Evolutionary conservation across 2,888 invertebrate species (phyloP), one percentile per base, ranked within the genome.

Genomic region (Tryphoninae sp.): DNA sequence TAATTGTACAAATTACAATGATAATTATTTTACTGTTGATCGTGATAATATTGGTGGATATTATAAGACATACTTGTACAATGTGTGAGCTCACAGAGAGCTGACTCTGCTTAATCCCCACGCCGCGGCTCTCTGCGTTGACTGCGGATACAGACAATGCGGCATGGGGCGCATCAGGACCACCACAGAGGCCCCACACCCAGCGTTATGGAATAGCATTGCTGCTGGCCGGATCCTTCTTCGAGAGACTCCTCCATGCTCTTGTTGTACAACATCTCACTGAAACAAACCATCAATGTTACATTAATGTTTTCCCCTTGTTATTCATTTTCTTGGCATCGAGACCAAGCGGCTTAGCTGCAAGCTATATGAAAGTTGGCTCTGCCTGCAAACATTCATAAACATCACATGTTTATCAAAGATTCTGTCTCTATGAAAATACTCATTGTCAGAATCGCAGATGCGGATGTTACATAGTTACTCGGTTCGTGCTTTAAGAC

Each of bases 121-220:
- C 94, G 93, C 94, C 95, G 94, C 93, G 94, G 94, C 94, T 94
- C 94, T 94, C 94, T 94, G 94, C 93, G 93, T 93, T 93, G 92
- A 92, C 91, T 91, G 92, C 92, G 84, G 92, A 92, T 90, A 92
- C 92, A 92, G 94, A 94, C 91, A 94, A 93, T 94, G 95, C 95
- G 95, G 95, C 95, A 95, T 95, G 97, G 96, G 98, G 98, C 95
- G 95, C 98, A 98, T 98, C 98, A 99, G 98, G 98, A 98, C 97
- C 98, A 98, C 97, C 97, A 98, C 98, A 97, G 98, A 98, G 98
- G 98, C 98, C 98, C 98, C 95, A 97, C 96, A 93, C 98, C 98
- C 96, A 98, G 97, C 96, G 97, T 94, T 93, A 95, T 94, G 93
- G 93, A 93, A 89, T 93, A 94, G 89, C 94, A 93, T 73, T 89